These are phyloP conservation scores for Cataglyphis rosenhaueri DNA, from an alignment of 2,888 invertebrate genomes.

Conservation along the genomic window DNA sequence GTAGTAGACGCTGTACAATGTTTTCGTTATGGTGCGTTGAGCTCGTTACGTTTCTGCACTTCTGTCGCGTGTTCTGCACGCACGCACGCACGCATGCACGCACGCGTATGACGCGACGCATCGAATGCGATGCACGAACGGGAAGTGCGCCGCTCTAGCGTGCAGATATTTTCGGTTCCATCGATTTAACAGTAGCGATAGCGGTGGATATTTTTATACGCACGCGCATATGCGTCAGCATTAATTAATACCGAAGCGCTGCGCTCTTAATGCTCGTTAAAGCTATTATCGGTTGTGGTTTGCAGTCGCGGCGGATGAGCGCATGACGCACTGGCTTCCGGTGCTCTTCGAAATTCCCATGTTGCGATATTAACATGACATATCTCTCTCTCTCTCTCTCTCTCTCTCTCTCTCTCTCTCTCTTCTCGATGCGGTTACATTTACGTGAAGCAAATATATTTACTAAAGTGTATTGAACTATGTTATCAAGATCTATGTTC, in stretches of 20 bases:
- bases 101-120: neutral
- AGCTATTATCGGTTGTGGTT: constrained; percentile 67
- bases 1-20: constrained; percentile 54
- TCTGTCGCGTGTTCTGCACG: constrained; percentile 26
- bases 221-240: constrained; percentile 49
- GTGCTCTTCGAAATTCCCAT: constrained; percentile 54
- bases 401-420: too few relatives aligned
- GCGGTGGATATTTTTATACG: constrained; percentile 57
- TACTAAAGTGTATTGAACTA: constrained; percentile 23
- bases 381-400: neutral
- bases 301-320: constrained; percentile 62
- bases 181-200: constrained; percentile 71
- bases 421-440: constrained; percentile 7
- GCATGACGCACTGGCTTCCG: constrained; percentile 57
- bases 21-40: constrained; percentile 61
- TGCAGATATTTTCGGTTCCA: constrained; percentile 68
- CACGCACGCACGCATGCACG: neutral
- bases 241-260: constrained; percentile 76
- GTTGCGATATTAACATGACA: constrained; percentile 54
- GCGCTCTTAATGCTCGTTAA: constrained; percentile 67
- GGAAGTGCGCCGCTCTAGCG: constrained; percentile 36
- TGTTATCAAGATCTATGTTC: constrained; percentile 6
- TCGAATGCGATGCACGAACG: constrained; percentile 33
- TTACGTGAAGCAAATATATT: constrained; percentile 3
- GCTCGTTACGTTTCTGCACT: constrained; percentile 58